Evolutionary conservation across 2,113 vertebrate species (phyloP).

Genomic region (Lampris incognitus): DNA sequence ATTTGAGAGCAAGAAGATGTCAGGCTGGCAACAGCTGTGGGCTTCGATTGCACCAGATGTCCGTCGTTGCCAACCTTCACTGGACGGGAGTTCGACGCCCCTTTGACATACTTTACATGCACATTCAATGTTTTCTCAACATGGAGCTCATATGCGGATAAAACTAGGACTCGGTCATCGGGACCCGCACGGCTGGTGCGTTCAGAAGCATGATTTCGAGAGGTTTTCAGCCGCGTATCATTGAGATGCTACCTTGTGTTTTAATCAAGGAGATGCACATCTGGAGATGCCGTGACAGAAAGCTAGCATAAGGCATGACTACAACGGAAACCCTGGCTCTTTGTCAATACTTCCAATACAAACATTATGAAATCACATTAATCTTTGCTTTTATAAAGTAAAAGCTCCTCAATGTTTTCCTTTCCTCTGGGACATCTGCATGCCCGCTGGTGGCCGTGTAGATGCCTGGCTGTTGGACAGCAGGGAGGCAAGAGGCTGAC

Average conservation of each 20-base stretch:
- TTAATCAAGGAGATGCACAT: slow-evolving; percentile 63
- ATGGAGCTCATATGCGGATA: slow-evolving; percentile 49
- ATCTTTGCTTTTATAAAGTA: not conserved
- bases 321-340: not conserved
- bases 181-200: slow-evolving; percentile 45
- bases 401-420: not conserved
- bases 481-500: not conserved
- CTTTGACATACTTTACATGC: slow-evolving; percentile 64
- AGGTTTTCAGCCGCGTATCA: slow-evolving; percentile 48
- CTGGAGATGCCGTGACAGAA: slow-evolving; percentile 53
- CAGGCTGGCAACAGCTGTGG: slow-evolving; percentile 90
- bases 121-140: slow-evolving; percentile 76
- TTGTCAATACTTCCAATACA: not conserved
- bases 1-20: slow-evolving; percentile 90
- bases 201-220: slow-evolving; percentile 62
- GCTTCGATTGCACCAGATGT: slow-evolving; percentile 94
- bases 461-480: slow-evolving; percentile 30
- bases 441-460: slow-evolving; percentile 48
- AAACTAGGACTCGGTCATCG: slow-evolving; percentile 59
- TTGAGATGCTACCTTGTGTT: slow-evolving; percentile 46
- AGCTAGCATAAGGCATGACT: slow-evolving; percentile 1
- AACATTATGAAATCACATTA: not conserved
- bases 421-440: slow-evolving; percentile 13
- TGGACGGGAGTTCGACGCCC: slow-evolving; percentile 69
- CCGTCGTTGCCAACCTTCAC: slow-evolving; percentile 85